phyloP scores from a whole-genome alignment of 2,888 invertebrate genomes.

The Myathropa florea region DNA sequence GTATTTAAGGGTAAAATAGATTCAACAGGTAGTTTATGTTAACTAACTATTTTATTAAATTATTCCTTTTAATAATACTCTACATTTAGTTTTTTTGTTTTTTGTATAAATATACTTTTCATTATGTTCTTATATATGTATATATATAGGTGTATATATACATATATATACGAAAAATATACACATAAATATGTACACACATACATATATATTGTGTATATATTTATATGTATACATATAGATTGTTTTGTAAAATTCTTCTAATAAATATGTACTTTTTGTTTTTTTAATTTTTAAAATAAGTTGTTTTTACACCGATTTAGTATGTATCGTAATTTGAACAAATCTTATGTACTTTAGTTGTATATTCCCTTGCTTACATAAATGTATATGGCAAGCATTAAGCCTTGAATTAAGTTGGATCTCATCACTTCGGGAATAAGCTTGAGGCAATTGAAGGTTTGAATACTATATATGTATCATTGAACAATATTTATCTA shows the following conservation, averaged over 20 bases:
- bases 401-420: conserved; percentile 16
- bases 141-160: conserved; percentile 24
- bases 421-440: conserved; percentile 25
- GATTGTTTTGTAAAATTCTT: conserved; percentile 52
- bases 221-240: conserved; percentile 47
- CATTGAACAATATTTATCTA: conserved; percentile 44
- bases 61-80: conserved; percentile 4
- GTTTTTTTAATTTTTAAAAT: conserved; percentile 25
- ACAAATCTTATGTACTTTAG: conserved; percentile 60
- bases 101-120: conserved; percentile 26
- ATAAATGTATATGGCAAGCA: conserved; percentile 37
- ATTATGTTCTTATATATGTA: not conserved
- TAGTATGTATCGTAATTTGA: conserved; percentile 42
- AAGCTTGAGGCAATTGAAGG: conserved; percentile 47
- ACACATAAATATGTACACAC: conserved; percentile 58
- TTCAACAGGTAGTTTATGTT: conserved; percentile 19
- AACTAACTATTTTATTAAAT: conserved; percentile 31
- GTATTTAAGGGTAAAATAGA: conserved; percentile 24
- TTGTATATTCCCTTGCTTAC: conserved; percentile 51
- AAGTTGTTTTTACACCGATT: conserved; percentile 26
- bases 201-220: conserved; percentile 42
- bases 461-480: conserved; percentile 31
- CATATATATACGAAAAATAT: conserved; percentile 52
- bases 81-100: not conserved
- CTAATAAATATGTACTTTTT: conserved; percentile 39